A percentile compares a stretch with the other conserved stretches of the same genome.
Evolutionary conservation across 2,113 vertebrate species (phyloP).

Genomic region (Anoplopoma fimbria): DNA sequence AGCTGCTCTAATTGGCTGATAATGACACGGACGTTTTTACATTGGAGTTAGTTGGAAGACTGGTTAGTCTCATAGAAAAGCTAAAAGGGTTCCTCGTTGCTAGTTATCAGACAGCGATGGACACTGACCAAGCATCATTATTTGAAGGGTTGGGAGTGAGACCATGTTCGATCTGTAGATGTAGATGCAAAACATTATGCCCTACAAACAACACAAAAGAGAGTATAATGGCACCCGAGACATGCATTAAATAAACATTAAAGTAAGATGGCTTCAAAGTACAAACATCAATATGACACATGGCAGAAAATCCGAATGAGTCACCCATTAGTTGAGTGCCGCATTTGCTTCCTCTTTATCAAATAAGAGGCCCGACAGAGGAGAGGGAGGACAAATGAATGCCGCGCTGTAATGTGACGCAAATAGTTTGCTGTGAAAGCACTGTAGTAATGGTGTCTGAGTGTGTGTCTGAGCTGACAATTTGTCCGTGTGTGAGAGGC

Average conservation of each 20-base stretch:
- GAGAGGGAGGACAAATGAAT: slow-evolving; percentile 25
- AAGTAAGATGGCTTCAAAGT: slow-evolving; percentile 32
- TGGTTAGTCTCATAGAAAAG: neutral
- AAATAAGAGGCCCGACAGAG: slow-evolving; percentile 28
- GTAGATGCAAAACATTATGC: neutral
- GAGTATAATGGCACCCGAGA: slow-evolving; percentile 7
- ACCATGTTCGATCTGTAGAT: neutral
- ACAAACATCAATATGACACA: slow-evolving; percentile 35
- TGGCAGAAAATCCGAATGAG: slow-evolving; percentile 40
- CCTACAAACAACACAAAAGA: neutral
- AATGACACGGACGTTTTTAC: neutral
- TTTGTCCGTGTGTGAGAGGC: slow-evolving; percentile 2
- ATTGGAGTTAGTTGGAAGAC: neutral
- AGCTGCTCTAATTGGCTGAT: neutral
- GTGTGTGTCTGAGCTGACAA: slow-evolving; percentile 7
- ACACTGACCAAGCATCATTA: neutral
- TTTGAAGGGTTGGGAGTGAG: neutral
- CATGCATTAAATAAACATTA: slow-evolving; percentile 42
- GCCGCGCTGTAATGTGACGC: slow-evolving; percentile 23
- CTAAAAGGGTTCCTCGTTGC: neutral
- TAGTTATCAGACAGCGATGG: neutral
- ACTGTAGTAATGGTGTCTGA: slow-evolving; percentile 20
- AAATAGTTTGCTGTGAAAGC: slow-evolving; percentile 38
- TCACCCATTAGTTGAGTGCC: slow-evolving; percentile 35
- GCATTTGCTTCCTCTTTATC: slow-evolving; percentile 48